Conservation (phyloP, 2,113 vertebrate genomes). For the Spea bombifrons region DNA sequence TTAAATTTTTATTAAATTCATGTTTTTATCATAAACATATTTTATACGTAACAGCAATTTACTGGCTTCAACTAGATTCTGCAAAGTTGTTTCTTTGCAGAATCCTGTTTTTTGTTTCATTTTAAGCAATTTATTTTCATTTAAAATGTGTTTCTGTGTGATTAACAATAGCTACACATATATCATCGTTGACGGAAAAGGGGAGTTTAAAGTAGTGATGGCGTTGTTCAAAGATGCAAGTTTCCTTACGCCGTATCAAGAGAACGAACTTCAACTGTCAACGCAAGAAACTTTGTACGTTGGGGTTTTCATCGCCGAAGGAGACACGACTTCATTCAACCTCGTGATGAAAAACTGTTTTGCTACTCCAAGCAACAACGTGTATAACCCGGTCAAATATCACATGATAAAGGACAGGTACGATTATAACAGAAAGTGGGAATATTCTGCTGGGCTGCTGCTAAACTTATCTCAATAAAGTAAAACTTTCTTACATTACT, state of each 20-base stretch:
- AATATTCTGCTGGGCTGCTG: too few species aligned
- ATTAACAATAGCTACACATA: conserved; percentile 1
- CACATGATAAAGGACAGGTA: conserved; percentile 57
- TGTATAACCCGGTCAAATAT: conserved; percentile 50
- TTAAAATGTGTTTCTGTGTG: too few species aligned
- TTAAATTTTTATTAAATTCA: too few species aligned
- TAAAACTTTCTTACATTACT: too few species aligned
- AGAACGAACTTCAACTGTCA: conserved; percentile 35
- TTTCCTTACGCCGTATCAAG: conserved; percentile 43
- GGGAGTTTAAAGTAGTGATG: conserved; percentile 21
- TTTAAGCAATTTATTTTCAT: not conserved
- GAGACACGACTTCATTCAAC: conserved; percentile 48
- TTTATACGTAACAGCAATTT: too few species aligned
- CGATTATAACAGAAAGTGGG: not conserved
- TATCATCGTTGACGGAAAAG: not conserved
- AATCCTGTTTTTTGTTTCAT: not conserved
- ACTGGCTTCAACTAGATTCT: too few species aligned
- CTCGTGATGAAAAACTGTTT: conserved; percentile 58
- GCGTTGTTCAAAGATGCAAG: not conserved
- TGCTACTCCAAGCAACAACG: conserved; percentile 51
- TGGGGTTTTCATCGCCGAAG: conserved; percentile 49
- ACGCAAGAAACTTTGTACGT: conserved; percentile 50
- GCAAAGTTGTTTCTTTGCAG: too few species aligned
- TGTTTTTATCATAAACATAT: too few species aligned
- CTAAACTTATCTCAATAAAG: too few species aligned